phyloP scores from a whole-genome alignment of 2,888 invertebrate species.

The Listrodromus nycthemerus region DNA sequence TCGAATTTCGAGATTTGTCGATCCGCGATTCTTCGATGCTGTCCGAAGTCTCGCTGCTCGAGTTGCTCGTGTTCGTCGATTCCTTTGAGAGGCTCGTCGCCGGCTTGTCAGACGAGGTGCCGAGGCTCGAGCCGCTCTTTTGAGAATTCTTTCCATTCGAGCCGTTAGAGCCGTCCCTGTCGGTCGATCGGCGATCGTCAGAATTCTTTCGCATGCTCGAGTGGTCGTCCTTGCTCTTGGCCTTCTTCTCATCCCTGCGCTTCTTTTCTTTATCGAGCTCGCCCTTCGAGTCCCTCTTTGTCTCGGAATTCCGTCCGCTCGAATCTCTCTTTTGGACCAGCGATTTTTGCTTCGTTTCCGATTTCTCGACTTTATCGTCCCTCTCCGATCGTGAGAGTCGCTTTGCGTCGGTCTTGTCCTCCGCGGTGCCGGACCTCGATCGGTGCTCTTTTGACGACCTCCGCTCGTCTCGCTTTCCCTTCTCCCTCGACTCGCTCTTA shows the following conservation, averaged over 20 bases:
- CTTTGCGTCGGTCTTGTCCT: conserved; percentile 79
- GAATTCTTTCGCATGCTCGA: conserved; percentile 88
- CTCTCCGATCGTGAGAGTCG: conserved; percentile 84
- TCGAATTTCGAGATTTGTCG: conserved; percentile 40
- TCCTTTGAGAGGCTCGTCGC: conserved; percentile 85
- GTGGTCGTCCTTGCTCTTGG: conserved; percentile 89
- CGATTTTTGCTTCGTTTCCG: conserved; percentile 46
- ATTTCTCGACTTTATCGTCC: conserved; percentile 69
- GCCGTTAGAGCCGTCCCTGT: conserved; percentile 92
- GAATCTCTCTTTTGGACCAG: conserved; percentile 54
- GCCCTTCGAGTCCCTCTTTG: conserved; percentile 71
- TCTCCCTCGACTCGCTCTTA: conserved; percentile 72
- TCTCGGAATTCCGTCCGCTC: conserved; percentile 65
- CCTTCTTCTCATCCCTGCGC: conserved; percentile 81
- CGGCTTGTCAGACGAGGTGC: conserved; percentile 81
- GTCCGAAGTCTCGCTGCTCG: conserved; percentile 80
- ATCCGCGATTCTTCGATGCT: conserved; percentile 76
- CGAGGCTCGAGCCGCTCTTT: conserved; percentile 84
- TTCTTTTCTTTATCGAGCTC: conserved; percentile 79
- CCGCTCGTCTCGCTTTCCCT: conserved; percentile 63
- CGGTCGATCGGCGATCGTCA: conserved; percentile 90
- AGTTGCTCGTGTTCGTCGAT: conserved; percentile 86
- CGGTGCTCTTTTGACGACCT: conserved; percentile 76
- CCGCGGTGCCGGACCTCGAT: conserved; percentile 62
- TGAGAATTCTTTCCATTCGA: conserved; percentile 84